Percentiles rank a stretch among this genome's conserved stretches.
Evolutionary conservation across 2,113 vertebrate genomes (phyloP).

Genomic region (Tachysurus vachellii): DNA sequence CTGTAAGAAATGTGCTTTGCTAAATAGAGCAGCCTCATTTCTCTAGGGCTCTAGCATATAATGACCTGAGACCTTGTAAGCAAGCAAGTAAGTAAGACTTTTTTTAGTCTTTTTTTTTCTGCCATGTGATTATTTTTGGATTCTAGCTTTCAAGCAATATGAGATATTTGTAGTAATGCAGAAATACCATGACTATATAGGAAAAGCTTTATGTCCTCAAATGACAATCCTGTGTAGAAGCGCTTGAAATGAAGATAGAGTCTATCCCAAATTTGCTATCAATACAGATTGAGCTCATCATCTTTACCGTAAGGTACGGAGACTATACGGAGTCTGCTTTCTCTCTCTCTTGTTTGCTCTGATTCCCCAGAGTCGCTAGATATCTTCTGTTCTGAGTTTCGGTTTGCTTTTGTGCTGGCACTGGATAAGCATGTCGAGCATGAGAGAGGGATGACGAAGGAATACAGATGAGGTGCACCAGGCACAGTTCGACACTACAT

Average conservation of each 20-base stretch:
- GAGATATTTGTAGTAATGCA: not conserved
- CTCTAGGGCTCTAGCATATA: not conserved
- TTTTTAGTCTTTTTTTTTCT: not conserved
- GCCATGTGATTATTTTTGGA: not conserved
- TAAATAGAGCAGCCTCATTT: not conserved
- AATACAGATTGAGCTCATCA: slow-evolving; percentile 20
- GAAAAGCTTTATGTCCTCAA: not conserved
- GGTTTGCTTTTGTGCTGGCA: slow-evolving; percentile 50
- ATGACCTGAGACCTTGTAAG: not conserved
- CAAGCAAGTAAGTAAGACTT: no score
- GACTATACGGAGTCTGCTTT: not conserved
- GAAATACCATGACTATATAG: not conserved
- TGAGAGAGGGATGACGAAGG: slow-evolving; percentile 52
- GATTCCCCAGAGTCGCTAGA: slow-evolving; percentile 1
- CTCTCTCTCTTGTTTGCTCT: not conserved
- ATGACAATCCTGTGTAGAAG: not conserved
- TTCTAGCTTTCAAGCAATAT: not conserved
- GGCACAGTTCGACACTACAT: slow-evolving; percentile 55
- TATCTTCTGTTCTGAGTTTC: slow-evolving; percentile 34
- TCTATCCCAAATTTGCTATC: slow-evolving; percentile 12
- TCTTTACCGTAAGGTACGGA: slow-evolving; percentile 40
- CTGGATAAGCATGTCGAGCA: slow-evolving; percentile 29
- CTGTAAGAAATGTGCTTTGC: not conserved
- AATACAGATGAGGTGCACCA: slow-evolving; percentile 65
- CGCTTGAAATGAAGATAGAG: not conserved